Percentiles rank a stretch among this genome's conserved stretches.
phyloP scores from a whole-genome alignment of 2,113 vertebrate genomes.

The Tetraodon nigroviridis region DNA sequence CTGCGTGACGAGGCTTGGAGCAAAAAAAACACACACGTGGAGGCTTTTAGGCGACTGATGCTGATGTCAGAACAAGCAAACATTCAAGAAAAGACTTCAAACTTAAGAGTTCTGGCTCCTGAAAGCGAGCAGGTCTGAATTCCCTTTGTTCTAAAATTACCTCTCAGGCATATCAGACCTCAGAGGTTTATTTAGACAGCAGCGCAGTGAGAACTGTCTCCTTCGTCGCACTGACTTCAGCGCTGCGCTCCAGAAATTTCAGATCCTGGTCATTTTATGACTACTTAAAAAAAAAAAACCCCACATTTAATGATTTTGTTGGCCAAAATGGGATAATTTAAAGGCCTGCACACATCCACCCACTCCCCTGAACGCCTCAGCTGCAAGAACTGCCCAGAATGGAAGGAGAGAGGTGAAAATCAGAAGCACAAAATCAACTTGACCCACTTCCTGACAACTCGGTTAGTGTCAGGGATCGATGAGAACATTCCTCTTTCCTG shows the following conservation, averaged over 20 bases:
- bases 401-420: slow-evolving; percentile 17
- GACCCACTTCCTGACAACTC: slow-evolving; percentile 47
- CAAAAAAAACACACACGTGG: not conserved
- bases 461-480: slow-evolving; percentile 34
- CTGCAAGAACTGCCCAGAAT: slow-evolving; percentile 8
- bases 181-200: slow-evolving; percentile 3
- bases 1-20: slow-evolving; percentile 89
- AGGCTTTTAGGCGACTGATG: slow-evolving; percentile 44
- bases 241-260: not conserved
- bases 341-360: not conserved
- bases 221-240: not conserved
- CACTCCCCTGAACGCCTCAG: not conserved
- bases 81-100: slow-evolving; percentile 1
- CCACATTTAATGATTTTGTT: not conserved
- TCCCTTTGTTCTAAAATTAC: slow-evolving; percentile 27
- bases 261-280: not conserved
- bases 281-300: not conserved
- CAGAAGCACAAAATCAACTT: slow-evolving; percentile 32
- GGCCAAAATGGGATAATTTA: not conserved
- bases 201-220: not conserved
- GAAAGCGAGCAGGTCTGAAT: not conserved
- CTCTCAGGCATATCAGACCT: slow-evolving; percentile 6
- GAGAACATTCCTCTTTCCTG: slow-evolving; percentile 51
- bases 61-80: not conserved
- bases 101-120: not conserved